Percentiles rank a stretch among this genome's conserved stretches.
Conservation (phyloP, 2,797 vertebrate genomes). For the Lepus townsendii region DNA sequence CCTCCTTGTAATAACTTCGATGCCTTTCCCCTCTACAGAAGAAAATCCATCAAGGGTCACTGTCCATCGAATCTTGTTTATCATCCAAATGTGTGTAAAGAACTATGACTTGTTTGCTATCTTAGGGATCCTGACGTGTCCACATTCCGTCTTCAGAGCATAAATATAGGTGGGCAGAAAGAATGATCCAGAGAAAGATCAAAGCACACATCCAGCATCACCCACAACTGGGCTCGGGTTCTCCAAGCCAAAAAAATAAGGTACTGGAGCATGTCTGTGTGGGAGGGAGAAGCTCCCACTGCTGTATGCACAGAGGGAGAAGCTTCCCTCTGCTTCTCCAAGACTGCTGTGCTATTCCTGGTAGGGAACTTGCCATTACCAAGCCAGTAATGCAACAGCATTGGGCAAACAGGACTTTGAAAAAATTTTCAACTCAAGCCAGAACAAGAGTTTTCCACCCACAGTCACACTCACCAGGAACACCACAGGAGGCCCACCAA, state of each 20-base stretch:
- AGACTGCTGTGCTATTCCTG: not conserved
- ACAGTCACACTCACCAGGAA: constrained; percentile 93
- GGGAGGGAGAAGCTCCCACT: not conserved
- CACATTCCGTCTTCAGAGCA: not conserved
- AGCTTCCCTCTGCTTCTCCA: not conserved
- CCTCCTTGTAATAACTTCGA: not conserved
- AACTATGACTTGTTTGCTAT: not conserved
- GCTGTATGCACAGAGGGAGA: not conserved
- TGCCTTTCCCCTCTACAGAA: not conserved
- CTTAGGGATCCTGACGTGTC: not conserved
- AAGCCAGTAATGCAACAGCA: not conserved
- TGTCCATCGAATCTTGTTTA: not conserved
- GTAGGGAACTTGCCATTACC: not conserved
- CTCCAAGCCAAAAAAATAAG: not conserved
- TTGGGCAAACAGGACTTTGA: not conserved
- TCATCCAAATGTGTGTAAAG: not conserved
- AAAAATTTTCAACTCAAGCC: not conserved
- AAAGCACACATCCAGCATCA: not conserved
- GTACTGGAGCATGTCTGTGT: not conserved
- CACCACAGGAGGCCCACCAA: constrained; percentile 96
- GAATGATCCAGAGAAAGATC: constrained; percentile 20
- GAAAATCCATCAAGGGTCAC: not conserved
- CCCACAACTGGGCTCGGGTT: not conserved
- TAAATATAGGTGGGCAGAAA: not conserved
- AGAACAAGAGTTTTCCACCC: not conserved